These are phyloP conservation scores for Cynopterus brachyotis DNA, from an alignment of 2,113 vertebrate genomes.

Conservation along the genomic window DNA sequence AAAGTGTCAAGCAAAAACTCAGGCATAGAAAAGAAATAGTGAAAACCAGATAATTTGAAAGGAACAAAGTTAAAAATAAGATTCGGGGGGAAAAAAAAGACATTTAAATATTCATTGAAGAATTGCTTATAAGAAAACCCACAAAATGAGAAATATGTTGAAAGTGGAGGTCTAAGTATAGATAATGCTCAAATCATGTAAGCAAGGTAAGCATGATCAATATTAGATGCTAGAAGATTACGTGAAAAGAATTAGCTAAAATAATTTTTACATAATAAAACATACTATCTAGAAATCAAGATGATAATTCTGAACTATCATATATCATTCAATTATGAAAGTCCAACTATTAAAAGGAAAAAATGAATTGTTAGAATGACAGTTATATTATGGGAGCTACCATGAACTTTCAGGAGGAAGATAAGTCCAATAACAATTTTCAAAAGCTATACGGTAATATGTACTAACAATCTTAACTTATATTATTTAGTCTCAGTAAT, in stretches of 20 bases:
- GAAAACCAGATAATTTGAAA: background rate
- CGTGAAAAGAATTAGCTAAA: background rate
- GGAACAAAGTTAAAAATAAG: background rate
- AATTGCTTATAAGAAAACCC: background rate
- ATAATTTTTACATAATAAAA: background rate
- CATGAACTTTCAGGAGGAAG: background rate
- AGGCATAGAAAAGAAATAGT: background rate
- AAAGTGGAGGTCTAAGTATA: background rate
- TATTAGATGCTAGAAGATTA: background rate
- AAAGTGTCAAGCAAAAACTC: background rate
- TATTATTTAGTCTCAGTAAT: background rate
- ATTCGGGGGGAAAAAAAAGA: background rate
- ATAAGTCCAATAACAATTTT: background rate
- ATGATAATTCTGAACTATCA: background rate
- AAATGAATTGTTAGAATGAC: background rate
- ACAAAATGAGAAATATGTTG: background rate
- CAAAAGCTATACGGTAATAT: background rate
- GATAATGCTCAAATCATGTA: background rate
- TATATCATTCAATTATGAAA: background rate
- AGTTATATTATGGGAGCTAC: background rate
- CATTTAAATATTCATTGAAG: background rate
- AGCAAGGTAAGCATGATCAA: background rate
- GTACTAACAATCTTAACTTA: background rate
- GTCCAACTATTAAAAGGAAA: background rate
- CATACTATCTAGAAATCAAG: background rate